Evolutionary conservation across 2,888 invertebrate species (phyloP), one percentile per base, ranked within the genome.

Genomic region (Trissolcus japonicus): DNA sequence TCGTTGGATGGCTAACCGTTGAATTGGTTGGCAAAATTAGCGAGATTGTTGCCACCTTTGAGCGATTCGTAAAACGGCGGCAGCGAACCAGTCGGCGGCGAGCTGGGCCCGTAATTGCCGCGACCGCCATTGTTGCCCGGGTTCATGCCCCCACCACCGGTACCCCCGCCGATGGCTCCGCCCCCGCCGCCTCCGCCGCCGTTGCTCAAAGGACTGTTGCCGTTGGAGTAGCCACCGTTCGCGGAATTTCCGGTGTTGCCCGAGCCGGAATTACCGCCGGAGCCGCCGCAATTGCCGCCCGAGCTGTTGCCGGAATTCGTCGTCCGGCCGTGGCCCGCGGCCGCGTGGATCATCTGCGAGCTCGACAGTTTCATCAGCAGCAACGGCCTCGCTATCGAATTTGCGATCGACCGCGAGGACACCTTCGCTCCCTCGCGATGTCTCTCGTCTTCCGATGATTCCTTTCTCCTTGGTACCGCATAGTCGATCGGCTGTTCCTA

Each of bases 1-100:
- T 16, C 9, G 14, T 4, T 43, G 6, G 6, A 11, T 13, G 14
- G 63, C 78, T 57, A 75, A 87, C 87, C 86, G 85, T 94, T 94
- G 84, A 93, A 95, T 75, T 91, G 91, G 79, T 91, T 92, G 72
- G 91, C 91, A 35, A 93, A 93, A 81, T 91, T 92, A 57, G 91
- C 91, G 11, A 93, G 92, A 80, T 93, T 93, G 84, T 94, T 95
- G 13, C 95, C 95, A 60, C 93, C 93, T 88, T 96, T 96, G 0
- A 96, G 91, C 9, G 95, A 95, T 89, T 96, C 96, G 88, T 96
- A 96, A 85, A 96, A 96, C 0, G 96, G 96, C n/a, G 96, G 96
- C 76, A 96, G 90, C 61, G 95, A 95, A 13, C 95, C 95, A 0
- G 95, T 95, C 1, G 96, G 96, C 61, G 96, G 96, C 83, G 95